Conservation (phyloP, 2,113 vertebrate genomes). For the Xenopus laevis region DNA sequence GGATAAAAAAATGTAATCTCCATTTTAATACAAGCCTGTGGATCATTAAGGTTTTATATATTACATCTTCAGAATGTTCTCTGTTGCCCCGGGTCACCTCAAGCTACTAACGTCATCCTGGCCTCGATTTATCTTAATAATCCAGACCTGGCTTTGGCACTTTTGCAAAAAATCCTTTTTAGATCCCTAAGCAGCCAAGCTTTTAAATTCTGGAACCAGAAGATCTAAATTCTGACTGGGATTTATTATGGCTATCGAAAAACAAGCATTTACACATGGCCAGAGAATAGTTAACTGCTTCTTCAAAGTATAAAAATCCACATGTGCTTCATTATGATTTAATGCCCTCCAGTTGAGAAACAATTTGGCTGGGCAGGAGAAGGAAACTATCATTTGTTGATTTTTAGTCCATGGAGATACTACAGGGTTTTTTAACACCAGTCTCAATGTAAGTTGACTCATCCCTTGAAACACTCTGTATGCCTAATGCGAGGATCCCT, state of each 20-base stretch:
- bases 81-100: neutral
- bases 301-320: slow-evolving; percentile 14
- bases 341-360: slow-evolving; percentile 31
- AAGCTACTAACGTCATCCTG: slow-evolving; percentile 2
- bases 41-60: slow-evolving; percentile 6
- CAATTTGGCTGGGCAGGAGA: slow-evolving; percentile 29
- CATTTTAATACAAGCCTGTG: slow-evolving; percentile 3
- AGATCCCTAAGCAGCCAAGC: slow-evolving; percentile 6
- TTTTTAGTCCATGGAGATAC: slow-evolving; percentile 18
- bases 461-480: too few relatives aligned
- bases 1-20: neutral
- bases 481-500: too few relatives aligned
- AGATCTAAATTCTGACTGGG: neutral
- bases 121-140: slow-evolving; percentile 9
- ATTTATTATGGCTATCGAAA: slow-evolving; percentile 9
- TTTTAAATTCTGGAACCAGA: slow-evolving; percentile 6
- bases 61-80: slow-evolving; percentile 9
- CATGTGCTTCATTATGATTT: slow-evolving; percentile 20
- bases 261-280: neutral
- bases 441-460: too few relatives aligned
- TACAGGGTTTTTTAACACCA: slow-evolving; percentile 13
- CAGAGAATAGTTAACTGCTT: slow-evolving; percentile 23
- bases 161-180: neutral
- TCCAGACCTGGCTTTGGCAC: neutral
- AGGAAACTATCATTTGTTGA: slow-evolving; percentile 13